Evolutionary conservation across 1,140 invertebrate species (phyloP), one percentile per base, ranked within the genome.

Genomic region (Goniozus legneri): DNA sequence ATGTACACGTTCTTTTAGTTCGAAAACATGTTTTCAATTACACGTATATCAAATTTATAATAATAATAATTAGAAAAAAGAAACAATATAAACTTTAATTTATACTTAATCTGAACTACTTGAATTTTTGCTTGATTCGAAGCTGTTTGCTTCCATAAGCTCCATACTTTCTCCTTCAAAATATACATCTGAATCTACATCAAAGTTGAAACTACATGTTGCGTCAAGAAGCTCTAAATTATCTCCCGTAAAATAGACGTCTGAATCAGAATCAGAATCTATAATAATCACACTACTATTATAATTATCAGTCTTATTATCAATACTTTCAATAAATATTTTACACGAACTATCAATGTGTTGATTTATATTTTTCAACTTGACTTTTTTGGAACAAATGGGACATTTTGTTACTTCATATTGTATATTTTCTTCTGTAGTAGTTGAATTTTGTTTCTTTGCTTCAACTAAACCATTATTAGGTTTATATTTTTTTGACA

Each of bases 271-370:
- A 37, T 44, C 45, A 22, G 42, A 59, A n/a, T n/a, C n/a, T 22
- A 49, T 14, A 37, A 14, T 42, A 45, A 49, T 47, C 37, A 54
- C 15, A 13, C 22, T 50, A 12, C 51, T 31, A 32, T 52, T 33
- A 2, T 46, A 42, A 36, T 35, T 48, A 13, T 33, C 14, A 41
- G 18, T 33, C 15, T 35, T 37, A 27, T 30, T 20, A 35, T 27
- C 35, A 47, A 12, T 43, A 54, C 58, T 51, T 27, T 70, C 54
- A 47, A 69, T 53, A 40, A 58, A 66, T 3, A 81, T n/a, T n/a
- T n/a, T 54, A 53, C 81, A 83, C 44, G 13, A n/a, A 14, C 73
- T 64, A 58, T 82, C 77, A 45, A 83, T 58, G 64, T 84, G 82
- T 30, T 50, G 63, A 52, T 82, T 79, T 33, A 84, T 77, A 44